A percentile compares a stretch with the other conserved stretches of the same genome.
Conservation (phyloP, 92 coral and sea anemone genomes). For the Porites divaricata region DNA sequence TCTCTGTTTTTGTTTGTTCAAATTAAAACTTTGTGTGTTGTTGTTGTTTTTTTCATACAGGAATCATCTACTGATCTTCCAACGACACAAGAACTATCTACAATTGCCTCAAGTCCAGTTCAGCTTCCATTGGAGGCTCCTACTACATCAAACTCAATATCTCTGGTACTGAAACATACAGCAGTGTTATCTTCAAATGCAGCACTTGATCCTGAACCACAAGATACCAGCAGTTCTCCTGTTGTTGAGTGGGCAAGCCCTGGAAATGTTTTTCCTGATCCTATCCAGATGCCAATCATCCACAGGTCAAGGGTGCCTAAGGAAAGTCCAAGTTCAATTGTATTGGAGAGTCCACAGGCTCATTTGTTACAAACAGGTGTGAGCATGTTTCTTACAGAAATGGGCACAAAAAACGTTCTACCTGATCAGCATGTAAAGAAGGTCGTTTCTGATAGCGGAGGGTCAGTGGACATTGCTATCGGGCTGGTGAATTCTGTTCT, state of each 20-base stretch:
- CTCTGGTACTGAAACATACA: neutral
- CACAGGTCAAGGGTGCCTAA: neutral
- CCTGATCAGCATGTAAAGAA: no score
- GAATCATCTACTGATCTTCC: neutral
- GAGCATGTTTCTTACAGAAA: neutral
- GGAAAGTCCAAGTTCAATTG: slow-evolving; percentile 33
- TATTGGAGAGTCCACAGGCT: slow-evolving; percentile 10
- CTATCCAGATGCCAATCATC: neutral
- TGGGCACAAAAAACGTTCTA: neutral
- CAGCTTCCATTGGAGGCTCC: neutral
- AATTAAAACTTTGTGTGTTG: no score
- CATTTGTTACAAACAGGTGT: neutral
- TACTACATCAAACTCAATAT: neutral
- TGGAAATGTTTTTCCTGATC: neutral
- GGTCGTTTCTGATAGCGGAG: no score
- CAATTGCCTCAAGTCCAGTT: slow-evolving; percentile 11
- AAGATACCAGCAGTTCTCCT: neutral
- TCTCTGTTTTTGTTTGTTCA: no score
- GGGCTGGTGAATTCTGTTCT: no score
- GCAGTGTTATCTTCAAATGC: neutral
- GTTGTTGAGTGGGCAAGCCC: neutral
- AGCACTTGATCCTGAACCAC: neutral
- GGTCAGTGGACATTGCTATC: no score
- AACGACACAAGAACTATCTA: slow-evolving; percentile 26
- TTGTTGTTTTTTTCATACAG: neutral